phyloP scores from a whole-genome alignment of 2,888 invertebrate genomes.

The Rhagonycha lutea region DNA sequence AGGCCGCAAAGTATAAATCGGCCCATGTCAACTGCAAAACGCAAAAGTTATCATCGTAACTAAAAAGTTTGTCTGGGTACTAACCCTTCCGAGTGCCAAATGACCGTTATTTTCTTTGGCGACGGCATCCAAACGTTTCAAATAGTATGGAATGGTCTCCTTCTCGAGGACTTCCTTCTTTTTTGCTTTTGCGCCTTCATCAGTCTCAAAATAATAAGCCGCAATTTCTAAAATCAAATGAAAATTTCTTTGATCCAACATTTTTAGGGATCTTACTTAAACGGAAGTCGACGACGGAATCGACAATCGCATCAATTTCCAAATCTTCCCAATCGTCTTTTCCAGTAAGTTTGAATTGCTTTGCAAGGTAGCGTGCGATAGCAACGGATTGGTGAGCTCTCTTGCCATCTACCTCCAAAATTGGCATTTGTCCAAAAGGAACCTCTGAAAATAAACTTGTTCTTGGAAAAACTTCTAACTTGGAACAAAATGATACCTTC shows the following conservation, averaged over 20 bases:
- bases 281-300: constrained; percentile 65
- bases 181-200: constrained; percentile 57
- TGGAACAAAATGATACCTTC: constrained; percentile 37
- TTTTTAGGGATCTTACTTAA: constrained; percentile 55
- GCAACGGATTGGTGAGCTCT: constrained; percentile 63
- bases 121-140: constrained; percentile 61
- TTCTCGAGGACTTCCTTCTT: constrained; percentile 56
- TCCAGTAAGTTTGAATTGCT: constrained; percentile 63
- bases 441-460: constrained; percentile 52
- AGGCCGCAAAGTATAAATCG: constrained; percentile 63
- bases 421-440: constrained; percentile 68
- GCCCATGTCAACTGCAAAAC: constrained; percentile 65
- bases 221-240: constrained; percentile 54
- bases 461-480: background rate
- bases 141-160: constrained; percentile 60
- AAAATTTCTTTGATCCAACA: background rate
- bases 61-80: background rate
- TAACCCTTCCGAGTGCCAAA: constrained; percentile 50
- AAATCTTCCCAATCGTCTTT: constrained; percentile 62
- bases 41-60: background rate
- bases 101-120: constrained; percentile 64
- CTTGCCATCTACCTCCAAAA: constrained; percentile 67
- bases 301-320: constrained; percentile 65
- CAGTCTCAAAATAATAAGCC: constrained; percentile 59
- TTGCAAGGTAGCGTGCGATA: constrained; percentile 66